These are phyloP conservation scores for Drosophila varians DNA, from an alignment of 1,140 invertebrate genomes.

Conservation along the genomic window DNA sequence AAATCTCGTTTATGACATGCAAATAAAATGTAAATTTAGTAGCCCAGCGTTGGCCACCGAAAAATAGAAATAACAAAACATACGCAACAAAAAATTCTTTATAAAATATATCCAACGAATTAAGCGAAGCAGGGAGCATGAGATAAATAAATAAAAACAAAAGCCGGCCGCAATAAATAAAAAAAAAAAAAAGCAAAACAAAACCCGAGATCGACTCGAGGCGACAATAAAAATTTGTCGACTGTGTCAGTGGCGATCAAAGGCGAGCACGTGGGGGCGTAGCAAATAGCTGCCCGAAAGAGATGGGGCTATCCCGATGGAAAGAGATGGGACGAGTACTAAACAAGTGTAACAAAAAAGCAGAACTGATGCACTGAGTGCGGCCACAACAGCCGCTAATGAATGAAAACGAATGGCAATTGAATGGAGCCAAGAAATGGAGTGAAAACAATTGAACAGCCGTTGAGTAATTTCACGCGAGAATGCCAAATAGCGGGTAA, in stretches of 20 bases:
- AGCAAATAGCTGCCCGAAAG: conserved; percentile 24
- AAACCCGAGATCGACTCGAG: conserved; percentile 40
- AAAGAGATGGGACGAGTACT: not conserved
- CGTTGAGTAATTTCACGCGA: not conserved
- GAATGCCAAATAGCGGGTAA: not conserved
- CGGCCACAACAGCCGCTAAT: conserved; percentile 28
- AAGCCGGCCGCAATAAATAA: conserved; percentile 65
- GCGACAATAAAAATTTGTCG: conserved; percentile 52
- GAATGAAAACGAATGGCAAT: conserved; percentile 32
- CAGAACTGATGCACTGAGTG: conserved; percentile 31
- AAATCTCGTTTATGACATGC: conserved; percentile 58
- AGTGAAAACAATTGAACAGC: conserved; percentile 35
- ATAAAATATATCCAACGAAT: conserved; percentile 1
- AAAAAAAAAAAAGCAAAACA: conserved; percentile 30
- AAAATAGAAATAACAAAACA: conserved; percentile 35
- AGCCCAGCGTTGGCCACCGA: conserved; percentile 17
- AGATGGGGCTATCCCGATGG: not conserved
- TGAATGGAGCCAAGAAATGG: conserved; percentile 35
- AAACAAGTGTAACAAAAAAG: conserved; percentile 15
- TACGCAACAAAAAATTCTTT: not conserved
- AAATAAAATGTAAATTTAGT: conserved; percentile 77
- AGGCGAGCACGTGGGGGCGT: conserved; percentile 48
- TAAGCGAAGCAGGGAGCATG: conserved; percentile 16
- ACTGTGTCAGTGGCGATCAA: conserved; percentile 37
- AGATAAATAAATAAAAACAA: conserved; percentile 38